Percentiles rank a stretch among this genome's conserved stretches.
These are phyloP conservation scores for Yasuhikotakia modesta DNA, from an alignment of 2,797 vertebrate species.

Conservation along the genomic window DNA sequence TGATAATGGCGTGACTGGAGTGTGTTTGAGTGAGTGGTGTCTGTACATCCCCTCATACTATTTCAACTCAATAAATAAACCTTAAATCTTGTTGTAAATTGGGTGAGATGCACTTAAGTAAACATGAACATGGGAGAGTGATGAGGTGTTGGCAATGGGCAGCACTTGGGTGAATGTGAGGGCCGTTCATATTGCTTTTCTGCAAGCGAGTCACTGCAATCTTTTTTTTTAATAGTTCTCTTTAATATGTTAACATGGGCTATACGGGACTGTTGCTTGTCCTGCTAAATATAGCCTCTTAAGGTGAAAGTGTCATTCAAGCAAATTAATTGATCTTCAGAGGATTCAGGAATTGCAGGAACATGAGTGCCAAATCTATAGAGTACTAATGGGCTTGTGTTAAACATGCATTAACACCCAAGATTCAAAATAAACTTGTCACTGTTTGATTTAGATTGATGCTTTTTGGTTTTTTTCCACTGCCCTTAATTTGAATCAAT, in stretches of 20 bases:
- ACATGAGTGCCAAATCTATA: conserved; percentile 85
- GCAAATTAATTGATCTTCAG: conserved; percentile 58
- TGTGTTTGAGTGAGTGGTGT: conserved; percentile 82
- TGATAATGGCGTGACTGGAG: conserved; percentile 63
- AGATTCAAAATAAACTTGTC: conserved; percentile 46
- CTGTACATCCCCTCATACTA: conserved; percentile 69
- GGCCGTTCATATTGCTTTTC: conserved; percentile 65
- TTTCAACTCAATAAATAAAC: conserved; percentile 61
- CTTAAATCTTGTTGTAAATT: conserved; percentile 58
- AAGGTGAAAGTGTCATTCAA: conserved; percentile 1
- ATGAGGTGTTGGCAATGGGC: conserved; percentile 69
- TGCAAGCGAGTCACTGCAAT: conserved; percentile 73
- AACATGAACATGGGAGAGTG: conserved; percentile 27
- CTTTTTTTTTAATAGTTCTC: not conserved
- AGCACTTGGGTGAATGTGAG: conserved; percentile 70
- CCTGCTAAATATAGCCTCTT: conserved; percentile 70
- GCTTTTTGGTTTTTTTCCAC: conserved; percentile 71
- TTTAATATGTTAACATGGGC: conserved; percentile 59
- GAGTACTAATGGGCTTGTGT: conserved; percentile 66
- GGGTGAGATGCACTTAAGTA: conserved; percentile 70
- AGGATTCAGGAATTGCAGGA: conserved; percentile 71
- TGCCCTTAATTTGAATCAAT: conserved; percentile 77
- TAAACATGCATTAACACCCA: conserved; percentile 54
- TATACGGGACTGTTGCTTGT: conserved; percentile 67
- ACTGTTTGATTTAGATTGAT: conserved; percentile 34